Evolutionary conservation across 2,113 vertebrate species (phyloP), one percentile per base, ranked within the genome.

Genomic region (Trachemys scripta): DNA sequence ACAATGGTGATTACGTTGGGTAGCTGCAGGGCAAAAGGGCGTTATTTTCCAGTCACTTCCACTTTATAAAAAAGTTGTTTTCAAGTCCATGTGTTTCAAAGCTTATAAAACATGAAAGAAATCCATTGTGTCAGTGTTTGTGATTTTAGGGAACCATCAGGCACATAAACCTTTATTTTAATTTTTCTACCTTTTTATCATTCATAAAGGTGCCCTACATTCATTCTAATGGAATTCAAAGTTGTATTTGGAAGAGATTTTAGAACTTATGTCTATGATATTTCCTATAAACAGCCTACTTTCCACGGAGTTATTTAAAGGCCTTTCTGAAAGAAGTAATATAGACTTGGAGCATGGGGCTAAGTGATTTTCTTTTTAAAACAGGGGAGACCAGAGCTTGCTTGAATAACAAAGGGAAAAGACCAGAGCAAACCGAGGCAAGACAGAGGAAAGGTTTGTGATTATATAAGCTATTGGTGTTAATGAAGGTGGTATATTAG

Each of bases 51-150:
- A 80, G 72, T 88, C 56, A 59, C 47, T 81, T 54, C 51, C 78
- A 53, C 53, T 93, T 81, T 59, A 81, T 59, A 85, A 81, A 50
- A n/a, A n/a, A 69, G 59, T 84, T 78, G 76, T 84, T 79, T 69
- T 93, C 83, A 89, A 81, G 53, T 89, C 78, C 87, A 85, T 85
- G 20, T 85, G 75, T 89, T 89, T 76, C 92, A 85, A 59, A 89
- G 45, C 89, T 62, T 59, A 59, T 29, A 75, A 35, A n/a, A 76
- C 84, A 10, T 19, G 80, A 53, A 88, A 76, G 49, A 76, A 51
- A 93, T 89, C 80, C 62, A 81, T 85, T 93, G 72, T 75, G 38
- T 88, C 84, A 56, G 47, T 62, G 84, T 72, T 88, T 80, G 65
- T 79, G 47, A 89, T 54, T 47, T 81, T 76, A 85, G 57, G 76